These are phyloP conservation scores for Rutilus rutilus DNA, from an alignment of 2,113 vertebrate genomes.

Conservation along the genomic window DNA sequence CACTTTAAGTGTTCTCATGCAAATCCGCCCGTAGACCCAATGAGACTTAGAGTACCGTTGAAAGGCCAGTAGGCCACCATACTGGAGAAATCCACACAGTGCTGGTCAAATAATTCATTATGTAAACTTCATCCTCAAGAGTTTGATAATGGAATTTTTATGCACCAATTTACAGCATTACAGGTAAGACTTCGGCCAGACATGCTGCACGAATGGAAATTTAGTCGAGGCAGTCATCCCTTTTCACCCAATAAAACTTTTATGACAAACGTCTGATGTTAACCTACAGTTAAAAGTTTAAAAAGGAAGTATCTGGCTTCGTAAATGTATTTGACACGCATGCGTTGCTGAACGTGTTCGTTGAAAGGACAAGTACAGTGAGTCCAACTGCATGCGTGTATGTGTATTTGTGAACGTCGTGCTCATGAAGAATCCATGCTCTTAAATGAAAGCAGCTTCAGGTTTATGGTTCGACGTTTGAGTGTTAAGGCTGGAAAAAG, in stretches of 20 bases:
- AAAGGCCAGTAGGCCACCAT: not conserved
- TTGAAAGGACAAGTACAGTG: not conserved
- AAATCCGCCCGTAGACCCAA: not conserved
- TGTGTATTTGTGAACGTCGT: not conserved
- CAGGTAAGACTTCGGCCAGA: constrained; percentile 24
- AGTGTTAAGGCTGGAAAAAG: not conserved
- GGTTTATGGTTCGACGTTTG: not conserved
- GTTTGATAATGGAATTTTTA: constrained; percentile 15
- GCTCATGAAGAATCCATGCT: not conserved
- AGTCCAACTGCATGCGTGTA: not conserved
- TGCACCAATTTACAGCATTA: constrained; percentile 5
- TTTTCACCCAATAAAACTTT: constrained; percentile 37
- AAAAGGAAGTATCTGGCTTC: constrained; percentile 28
- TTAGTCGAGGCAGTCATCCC: constrained; percentile 21
- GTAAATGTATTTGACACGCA: constrained; percentile 8
- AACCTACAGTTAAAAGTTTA: constrained; percentile 26
- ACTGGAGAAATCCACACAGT: not conserved
- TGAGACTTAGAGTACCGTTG: not conserved
- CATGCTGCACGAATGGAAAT: constrained; percentile 33
- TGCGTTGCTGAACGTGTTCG: not conserved
- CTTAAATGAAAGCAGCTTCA: not conserved
- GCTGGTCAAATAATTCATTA: constrained; percentile 1
- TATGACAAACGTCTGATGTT: constrained; percentile 35
- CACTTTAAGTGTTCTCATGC: not conserved
- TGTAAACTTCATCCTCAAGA: constrained; percentile 1